Evolutionary conservation across 2,888 invertebrate genomes (phyloP), one percentile per base, ranked within the genome.

Genomic region (Alsophila aescularia): DNA sequence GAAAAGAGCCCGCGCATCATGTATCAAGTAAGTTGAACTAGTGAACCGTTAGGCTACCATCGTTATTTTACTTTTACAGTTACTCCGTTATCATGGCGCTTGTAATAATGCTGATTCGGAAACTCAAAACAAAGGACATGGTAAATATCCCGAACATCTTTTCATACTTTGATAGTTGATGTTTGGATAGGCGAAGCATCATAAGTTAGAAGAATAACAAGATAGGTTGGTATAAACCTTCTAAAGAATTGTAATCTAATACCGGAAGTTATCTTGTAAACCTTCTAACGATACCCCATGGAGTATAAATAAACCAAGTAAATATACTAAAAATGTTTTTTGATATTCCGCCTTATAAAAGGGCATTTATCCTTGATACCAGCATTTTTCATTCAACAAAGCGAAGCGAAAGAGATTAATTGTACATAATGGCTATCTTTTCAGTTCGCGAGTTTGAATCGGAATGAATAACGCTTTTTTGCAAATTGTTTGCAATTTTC

Each of bases 381-480:
- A 52, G 57, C 52, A 56, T 57, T 60, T 57, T 57, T 48, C 47
- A 56, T 51, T 37, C 43, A 60, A 62, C 62, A 62, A 57, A 48
- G 59, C 52, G 47, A 15, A 41, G 37, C 42, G 27, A 49, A 47
- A 54, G 45, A 60, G 62, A 62, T 62, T 60, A 60, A 62, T 62
- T 59, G 62, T 54, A 49, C 44, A 51, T 34, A 32, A 50, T 31
- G 55, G 57, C 35, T 57, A 57, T 57, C 57, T 57, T 49, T 57
- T 57, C 52, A 57, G 39, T 49, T 35, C 31, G 39, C 50, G 36
- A 18, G 18, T 45, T 42, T 21, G 44, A 44, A 55, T 51, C 13
- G 31, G 41, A 40, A 44, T 37, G 29, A 36, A 57, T 35, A 45
- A 41, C 45, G 55, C 35, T 50, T 55, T 50, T 55, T 34, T 35